Evolutionary conservation across 1,140 invertebrate genomes (phyloP).

Genomic region (Aphelinus atriplicis): DNA sequence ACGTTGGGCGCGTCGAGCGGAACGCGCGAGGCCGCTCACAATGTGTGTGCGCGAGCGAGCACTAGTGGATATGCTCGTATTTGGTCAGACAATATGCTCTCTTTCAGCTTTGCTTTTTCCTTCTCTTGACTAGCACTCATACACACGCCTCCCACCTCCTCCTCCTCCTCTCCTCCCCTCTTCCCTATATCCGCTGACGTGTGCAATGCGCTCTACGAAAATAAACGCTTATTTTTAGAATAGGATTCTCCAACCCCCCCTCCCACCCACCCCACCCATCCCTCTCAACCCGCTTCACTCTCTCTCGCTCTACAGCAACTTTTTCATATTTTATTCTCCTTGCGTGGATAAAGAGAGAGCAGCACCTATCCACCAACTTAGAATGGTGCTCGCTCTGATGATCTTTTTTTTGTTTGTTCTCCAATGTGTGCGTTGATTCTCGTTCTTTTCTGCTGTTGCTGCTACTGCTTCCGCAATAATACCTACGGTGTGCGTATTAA

Average conservation of each 20-base stretch:
- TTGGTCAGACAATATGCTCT: constrained; percentile 20
- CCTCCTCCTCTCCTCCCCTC: too few species aligned
- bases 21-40: neutral
- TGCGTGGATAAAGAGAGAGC: too few species aligned
- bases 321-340: neutral
- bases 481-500: too few species aligned
- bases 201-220: constrained; percentile 1
- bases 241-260: neutral
- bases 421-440: too few species aligned
- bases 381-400: too few species aligned
- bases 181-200: too few species aligned
- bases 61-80: constrained; percentile 22
- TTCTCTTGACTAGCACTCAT: neutral
- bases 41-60: neutral
- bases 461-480: too few species aligned
- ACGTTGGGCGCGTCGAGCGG: neutral
- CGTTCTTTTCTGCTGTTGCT: too few species aligned
- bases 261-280: neutral
- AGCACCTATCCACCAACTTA: too few species aligned
- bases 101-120: neutral
- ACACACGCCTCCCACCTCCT: too few species aligned
- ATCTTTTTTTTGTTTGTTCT: too few species aligned
- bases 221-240: constrained; percentile 23
- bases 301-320: neutral
- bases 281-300: neutral